phyloP scores from a whole-genome alignment of 92 coral and sea anemone species.

The Siderastrea siderea region DNA sequence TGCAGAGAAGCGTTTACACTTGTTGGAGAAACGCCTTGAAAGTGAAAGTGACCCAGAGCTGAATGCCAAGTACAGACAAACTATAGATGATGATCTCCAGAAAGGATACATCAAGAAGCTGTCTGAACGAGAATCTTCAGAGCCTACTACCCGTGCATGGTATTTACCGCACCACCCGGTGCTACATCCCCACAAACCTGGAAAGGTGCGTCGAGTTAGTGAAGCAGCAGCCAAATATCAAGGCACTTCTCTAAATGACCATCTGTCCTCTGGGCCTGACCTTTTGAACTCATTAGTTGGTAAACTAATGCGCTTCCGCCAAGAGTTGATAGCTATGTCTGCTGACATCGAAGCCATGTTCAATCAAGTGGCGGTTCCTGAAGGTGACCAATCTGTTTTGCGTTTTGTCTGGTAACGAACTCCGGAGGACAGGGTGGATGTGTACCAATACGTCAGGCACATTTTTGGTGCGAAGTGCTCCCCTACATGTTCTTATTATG shows the following conservation, averaged over 20 bases:
- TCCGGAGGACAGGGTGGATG: constrained; percentile 18
- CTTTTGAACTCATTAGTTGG: constrained; percentile 49
- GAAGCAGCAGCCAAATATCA: constrained; percentile 18
- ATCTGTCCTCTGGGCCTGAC: constrained; percentile 50
- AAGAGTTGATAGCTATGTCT: constrained; percentile 59
- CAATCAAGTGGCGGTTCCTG: constrained; percentile 46
- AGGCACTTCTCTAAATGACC: constrained; percentile 42
- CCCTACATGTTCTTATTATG: constrained; percentile 31
- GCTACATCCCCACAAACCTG: constrained; percentile 35
- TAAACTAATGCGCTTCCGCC: constrained; percentile 43
- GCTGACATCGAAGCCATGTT: constrained; percentile 75
- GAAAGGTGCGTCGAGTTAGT: constrained; percentile 11
- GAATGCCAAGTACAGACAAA: constrained; percentile 21
- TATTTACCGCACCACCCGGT: constrained; percentile 39
- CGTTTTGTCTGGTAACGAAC: constrained; percentile 32
- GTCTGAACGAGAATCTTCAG: constrained; percentile 17
- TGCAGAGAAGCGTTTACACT: constrained; percentile 13
- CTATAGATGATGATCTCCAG: constrained; percentile 29
- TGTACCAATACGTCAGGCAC: constrained; percentile 31
- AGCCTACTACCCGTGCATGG: constrained; percentile 9
- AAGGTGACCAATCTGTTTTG: constrained; percentile 47
- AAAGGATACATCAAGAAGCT: constrained; percentile 47
- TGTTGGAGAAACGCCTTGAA: constrained; percentile 46
- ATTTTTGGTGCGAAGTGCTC: constrained; percentile 39
- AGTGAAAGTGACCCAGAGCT: constrained; percentile 8